phyloP scores from a whole-genome alignment of 2,797 vertebrate genomes.

The Pipistrellus kuhlii region DNA sequence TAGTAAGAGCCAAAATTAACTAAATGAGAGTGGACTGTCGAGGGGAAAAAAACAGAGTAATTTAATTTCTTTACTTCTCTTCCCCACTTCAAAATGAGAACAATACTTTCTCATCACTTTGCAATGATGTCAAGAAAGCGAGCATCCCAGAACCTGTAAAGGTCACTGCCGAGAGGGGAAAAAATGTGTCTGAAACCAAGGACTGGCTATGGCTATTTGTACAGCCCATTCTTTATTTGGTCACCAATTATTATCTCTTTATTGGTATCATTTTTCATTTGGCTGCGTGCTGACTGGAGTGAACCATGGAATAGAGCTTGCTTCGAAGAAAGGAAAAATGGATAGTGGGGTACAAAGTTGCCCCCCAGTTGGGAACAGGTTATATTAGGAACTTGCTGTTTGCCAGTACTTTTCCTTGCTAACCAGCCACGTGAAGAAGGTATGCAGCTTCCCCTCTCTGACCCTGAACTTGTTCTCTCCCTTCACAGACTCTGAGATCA shows the following conservation, averaged over 20 bases:
- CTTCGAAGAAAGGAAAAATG: neutral
- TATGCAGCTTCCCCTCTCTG: neutral
- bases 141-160: neutral
- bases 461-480: constrained; percentile 34
- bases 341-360: neutral
- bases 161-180: neutral
- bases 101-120: constrained; percentile 31
- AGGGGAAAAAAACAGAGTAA: neutral
- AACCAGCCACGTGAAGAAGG: neutral
- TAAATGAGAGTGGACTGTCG: constrained; percentile 12
- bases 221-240: neutral
- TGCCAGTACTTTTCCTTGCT: neutral
- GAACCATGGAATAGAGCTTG: neutral
- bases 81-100: constrained; percentile 41
- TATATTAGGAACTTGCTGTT: neutral
- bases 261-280: neutral
- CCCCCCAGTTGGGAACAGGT: neutral
- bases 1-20: constrained; percentile 9
- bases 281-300: neutral
- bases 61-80: constrained; percentile 34
- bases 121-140: neutral
- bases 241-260: neutral
- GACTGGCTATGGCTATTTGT: neutral
- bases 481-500: constrained; percentile 81
- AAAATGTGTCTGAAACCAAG: neutral